A percentile compares a stretch with the other conserved stretches of the same genome.
Conservation (phyloP, 2,797 vertebrate genomes). For the Galago senegalensis region DNA sequence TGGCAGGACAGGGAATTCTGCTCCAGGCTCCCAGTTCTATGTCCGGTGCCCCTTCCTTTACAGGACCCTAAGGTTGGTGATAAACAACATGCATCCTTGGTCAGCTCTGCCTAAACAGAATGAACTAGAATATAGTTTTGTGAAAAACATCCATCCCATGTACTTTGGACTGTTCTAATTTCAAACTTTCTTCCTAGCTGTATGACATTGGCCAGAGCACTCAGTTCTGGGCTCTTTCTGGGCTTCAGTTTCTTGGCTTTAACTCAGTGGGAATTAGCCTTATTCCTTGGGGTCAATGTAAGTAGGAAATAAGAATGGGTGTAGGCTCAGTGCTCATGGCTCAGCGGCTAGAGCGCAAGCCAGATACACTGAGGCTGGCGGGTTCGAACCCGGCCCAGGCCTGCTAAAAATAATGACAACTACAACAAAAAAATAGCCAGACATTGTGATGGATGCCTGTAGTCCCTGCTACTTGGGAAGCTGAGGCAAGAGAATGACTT, state of each 20-base stretch:
- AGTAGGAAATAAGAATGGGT: background rate
- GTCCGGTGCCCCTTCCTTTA: no score
- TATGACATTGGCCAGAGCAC: background rate
- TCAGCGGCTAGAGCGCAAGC: no score
- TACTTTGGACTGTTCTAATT: background rate
- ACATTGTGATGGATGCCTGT: no score
- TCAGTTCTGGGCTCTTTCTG: background rate
- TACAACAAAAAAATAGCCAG: no score
- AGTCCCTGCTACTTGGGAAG: no score
- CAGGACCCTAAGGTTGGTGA: no score
- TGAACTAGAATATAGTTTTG: background rate
- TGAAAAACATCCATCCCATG: background rate
- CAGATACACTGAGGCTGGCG: no score
- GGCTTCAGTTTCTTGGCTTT: background rate
- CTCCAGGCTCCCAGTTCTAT: background rate
- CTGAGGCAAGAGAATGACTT: no score
- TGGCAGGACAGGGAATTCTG: background rate
- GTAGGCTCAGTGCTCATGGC: background rate
- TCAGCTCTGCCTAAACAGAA: background rate
- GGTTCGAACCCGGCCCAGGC: no score
- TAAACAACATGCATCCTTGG: background rate
- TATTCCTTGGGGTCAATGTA: background rate
- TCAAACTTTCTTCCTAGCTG: slow-evolving; percentile 3
- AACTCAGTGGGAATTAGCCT: background rate
- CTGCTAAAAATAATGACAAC: no score